Evolutionary conservation across 1,140 invertebrate species (phyloP), one percentile per base, ranked within the genome.

Genomic region (Pachypsylla venusta): DNA sequence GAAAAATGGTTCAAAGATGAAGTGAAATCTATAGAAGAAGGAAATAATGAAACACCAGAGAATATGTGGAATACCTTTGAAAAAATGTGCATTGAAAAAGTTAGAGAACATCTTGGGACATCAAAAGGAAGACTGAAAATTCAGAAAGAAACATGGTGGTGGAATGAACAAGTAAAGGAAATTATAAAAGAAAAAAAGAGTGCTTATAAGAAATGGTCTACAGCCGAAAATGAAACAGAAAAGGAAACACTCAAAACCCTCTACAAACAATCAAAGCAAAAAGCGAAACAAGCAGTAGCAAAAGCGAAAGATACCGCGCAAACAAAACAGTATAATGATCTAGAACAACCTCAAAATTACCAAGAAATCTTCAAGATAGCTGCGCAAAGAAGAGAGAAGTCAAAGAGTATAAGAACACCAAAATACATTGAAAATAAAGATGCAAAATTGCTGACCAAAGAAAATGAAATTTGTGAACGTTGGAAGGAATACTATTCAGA

Each of bases 331-430:
- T 35, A 10, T 35, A 16, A 35, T 35, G 30, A 35, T 12, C 30
- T 35, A n/a, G 20, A 24, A 16, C 14, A 55, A 55, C 20, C 20
- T 55, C 20, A 25, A 16, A 22, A 26, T n/a, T n/a, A 22, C 7
- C 40, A 26, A 54, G 16, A 59, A 54, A 19, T 55, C 16, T 54
- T 59, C 2, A 55, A 35, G 40, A 59, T 59, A 53, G 57, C 57
- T 35, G 20, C 40, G 48, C 40, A 28, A 59, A 59, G 42, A 22
- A 35, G 40, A 16, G 40, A 59, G 25, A 24, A n/a, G 13, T 20
- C 42, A 1, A 59, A 55, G 48, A 14, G 25, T 55, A 22, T 59
- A n/a, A 55, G 19, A 56, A 14, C 42, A 54, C 40, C 26, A n/a
- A 56, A 55, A 26, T 26, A 59, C 19, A 59, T 59, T 2, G 42